Conservation (phyloP, 2,113 vertebrate species). For the Raja brachyura region DNA sequence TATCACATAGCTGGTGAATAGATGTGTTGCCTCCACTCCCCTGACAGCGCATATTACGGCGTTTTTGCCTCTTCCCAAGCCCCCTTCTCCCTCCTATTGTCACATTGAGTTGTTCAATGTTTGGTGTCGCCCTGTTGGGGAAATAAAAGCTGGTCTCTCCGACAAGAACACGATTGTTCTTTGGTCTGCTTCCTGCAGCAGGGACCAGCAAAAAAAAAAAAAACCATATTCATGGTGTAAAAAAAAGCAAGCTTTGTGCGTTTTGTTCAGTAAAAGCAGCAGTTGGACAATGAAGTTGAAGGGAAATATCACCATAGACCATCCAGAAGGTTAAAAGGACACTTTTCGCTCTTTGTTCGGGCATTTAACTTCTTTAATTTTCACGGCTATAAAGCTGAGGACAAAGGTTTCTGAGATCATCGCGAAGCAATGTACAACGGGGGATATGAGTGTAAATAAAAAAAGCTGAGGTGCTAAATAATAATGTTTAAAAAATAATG, state of each 20-base stretch:
- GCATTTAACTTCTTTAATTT: conserved; percentile 6
- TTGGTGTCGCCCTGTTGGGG: conserved; percentile 27
- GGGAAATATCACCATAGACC: neutral
- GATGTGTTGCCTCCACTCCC: neutral
- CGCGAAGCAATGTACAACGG: neutral
- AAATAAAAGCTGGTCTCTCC: conserved; percentile 5
- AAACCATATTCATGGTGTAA: conserved; percentile 3
- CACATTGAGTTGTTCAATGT: neutral
- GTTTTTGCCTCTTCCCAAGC: neutral
- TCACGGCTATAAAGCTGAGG: neutral
- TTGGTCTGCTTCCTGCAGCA: neutral
- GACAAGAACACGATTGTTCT: conserved; percentile 27
- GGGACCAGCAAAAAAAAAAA: conserved; percentile 10
- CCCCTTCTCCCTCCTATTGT: neutral
- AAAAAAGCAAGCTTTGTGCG: conserved; percentile 10
- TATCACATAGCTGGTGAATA: neutral
- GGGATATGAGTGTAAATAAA: neutral
- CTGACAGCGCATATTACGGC: neutral
- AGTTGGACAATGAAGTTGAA: neutral
- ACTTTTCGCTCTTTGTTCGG: neutral
- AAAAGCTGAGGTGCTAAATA: neutral
- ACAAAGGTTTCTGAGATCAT: neutral
- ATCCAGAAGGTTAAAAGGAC: conserved; percentile 3
- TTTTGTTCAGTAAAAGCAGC: neutral
- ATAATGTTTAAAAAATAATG: conserved; percentile 9